phyloP scores from a whole-genome alignment of 2,113 vertebrate genomes.

The Oriolus oriolus region DNA sequence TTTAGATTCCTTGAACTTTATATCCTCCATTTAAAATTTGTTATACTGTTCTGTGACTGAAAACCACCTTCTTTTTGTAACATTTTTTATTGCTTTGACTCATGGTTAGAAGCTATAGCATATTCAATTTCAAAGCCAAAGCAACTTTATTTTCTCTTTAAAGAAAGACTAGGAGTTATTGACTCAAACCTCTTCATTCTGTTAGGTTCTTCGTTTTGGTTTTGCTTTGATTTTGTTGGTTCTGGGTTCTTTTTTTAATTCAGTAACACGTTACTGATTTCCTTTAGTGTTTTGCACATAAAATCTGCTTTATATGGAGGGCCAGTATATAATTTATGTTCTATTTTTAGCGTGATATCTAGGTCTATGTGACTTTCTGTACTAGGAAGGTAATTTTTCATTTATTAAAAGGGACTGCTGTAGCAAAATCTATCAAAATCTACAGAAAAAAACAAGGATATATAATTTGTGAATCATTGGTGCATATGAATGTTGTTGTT shows the following conservation, averaged over 20 bases:
- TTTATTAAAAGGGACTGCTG: neutral
- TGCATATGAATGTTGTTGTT: neutral
- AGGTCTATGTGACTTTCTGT: neutral
- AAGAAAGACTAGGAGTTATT: neutral
- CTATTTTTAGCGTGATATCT: neutral
- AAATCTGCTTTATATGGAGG: neutral
- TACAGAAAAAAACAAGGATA: neutral
- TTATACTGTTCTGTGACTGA: neutral
- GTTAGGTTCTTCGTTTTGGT: neutral
- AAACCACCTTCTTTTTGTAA: neutral
- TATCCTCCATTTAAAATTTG: neutral
- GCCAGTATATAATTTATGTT: neutral
- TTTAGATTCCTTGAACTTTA: neutral
- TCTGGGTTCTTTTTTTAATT: neutral
- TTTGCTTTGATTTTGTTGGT: neutral
- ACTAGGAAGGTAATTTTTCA: neutral
- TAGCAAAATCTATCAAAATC: neutral
- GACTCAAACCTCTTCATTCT: neutral
- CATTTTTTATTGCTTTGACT: neutral
- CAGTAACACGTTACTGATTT: neutral
- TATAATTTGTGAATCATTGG: neutral
- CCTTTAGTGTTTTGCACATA: neutral
- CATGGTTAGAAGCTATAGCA: neutral
- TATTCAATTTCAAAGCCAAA: neutral
- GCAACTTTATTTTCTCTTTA: neutral